Base-by-base conservation (phyloP, 1,140 invertebrate species). In the Habropoda laboriosa region DNA sequence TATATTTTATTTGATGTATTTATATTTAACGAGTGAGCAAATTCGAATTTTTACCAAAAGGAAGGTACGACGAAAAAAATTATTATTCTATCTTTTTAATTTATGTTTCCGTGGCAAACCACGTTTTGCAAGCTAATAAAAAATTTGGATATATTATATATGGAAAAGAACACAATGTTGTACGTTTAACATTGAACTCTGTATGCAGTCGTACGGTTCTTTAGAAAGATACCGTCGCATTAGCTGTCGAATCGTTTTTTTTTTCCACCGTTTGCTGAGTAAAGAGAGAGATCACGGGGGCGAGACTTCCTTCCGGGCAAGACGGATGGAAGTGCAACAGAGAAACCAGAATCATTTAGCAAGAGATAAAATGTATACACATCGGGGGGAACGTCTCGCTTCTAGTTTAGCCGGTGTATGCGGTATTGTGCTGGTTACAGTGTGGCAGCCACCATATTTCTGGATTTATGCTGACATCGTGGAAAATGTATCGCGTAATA, bases 391-490 rank as follows among this genome's bases (percentile, higher is more conserved):
- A 83, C 55, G 74, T 63, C 61, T 82, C 66, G 72, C 38, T 30
- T 49, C 40, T 40, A 47, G 47, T 64, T 83, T 66, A 67, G 24
- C 27, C 53, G 61, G 42, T 73, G 61, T n/a, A 79, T 30, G 67
- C 67, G 55, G 57, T 63, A 27, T 71, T 49, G 77, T 45, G 53
- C 21, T 74, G 76, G 70, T 83, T 79, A 61, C 55, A 45, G 60
- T 40, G 35, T 73, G 63, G 67, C 61, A 81, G 53, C 57, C 53
- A 83, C 64, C 77, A 81, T 86, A 86, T 86, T 86, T 86, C 79
- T 87, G 64, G 78, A 86, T 87, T 87, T 83, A 83, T 87, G 78
- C 74, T 67, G 81, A 79, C 85, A 55, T 68, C 49, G 30, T 75
- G 40, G 73, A 70, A 71, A 87, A 84, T 76, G 81, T 79, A 84